phyloP scores from a whole-genome alignment of 2,797 vertebrate genomes.

The Paedocypris micromegethes region DNA sequence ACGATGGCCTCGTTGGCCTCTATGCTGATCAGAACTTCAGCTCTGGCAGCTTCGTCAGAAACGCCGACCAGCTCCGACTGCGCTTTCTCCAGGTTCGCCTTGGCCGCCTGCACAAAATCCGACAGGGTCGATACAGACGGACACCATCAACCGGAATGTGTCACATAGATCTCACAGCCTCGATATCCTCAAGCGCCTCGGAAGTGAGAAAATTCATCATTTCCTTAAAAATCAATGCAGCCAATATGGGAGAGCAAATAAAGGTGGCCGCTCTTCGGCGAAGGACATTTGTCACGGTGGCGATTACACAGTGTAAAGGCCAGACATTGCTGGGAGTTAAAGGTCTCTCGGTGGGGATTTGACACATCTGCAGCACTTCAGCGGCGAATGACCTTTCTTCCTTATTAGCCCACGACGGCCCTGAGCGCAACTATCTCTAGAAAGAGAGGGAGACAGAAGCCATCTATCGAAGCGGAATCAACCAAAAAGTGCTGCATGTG shows the following conservation, averaged over 20 bases:
- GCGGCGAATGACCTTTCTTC: conserved; percentile 76
- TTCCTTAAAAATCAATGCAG: conserved; percentile 16
- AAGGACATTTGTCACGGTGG: conserved; percentile 74
- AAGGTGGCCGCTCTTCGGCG: conserved; percentile 57
- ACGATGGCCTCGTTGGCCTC: conserved; percentile 91
- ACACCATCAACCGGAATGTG: conserved; percentile 20
- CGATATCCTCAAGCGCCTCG: conserved; percentile 21
- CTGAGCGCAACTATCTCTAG: conserved; percentile 59
- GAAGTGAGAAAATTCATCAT: conserved; percentile 25
- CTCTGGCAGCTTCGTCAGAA: conserved; percentile 72
- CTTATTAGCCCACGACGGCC: conserved; percentile 68
- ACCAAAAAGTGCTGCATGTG: conserved; percentile 51
- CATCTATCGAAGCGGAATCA: conserved; percentile 58
- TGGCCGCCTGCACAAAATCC: conserved; percentile 70
- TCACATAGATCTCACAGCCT: not conserved
- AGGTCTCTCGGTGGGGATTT: conserved; percentile 77
- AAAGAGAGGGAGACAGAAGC: conserved; percentile 46
- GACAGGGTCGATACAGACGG: conserved; percentile 5
- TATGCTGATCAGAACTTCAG: conserved; percentile 83
- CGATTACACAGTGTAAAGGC: conserved; percentile 77
- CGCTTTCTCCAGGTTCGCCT: conserved; percentile 87
- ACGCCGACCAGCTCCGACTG: conserved; percentile 69
- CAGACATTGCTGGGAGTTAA: conserved; percentile 79
- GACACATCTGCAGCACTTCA: conserved; percentile 76
- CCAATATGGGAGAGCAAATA: conserved; percentile 52